A percentile compares a stretch with the other conserved stretches of the same genome.
Conservation (phyloP, 2,888 invertebrate species). For the Agrypnus murinus region DNA sequence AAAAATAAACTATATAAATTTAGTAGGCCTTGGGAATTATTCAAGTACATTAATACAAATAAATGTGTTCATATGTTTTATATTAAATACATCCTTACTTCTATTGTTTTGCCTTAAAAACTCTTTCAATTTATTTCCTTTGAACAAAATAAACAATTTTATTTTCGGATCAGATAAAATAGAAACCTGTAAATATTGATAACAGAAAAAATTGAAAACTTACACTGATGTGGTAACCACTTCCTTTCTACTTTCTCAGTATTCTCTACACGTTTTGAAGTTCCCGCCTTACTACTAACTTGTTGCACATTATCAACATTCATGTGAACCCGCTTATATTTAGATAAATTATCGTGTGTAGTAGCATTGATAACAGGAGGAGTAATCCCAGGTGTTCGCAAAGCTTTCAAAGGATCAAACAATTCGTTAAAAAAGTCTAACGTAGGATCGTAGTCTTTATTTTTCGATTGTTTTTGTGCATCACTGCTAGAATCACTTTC, state of each 20-base stretch:
- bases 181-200: no score
- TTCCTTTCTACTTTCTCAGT: conserved; percentile 59
- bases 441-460: conserved; percentile 68
- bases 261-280: conserved; percentile 56
- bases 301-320: conserved; percentile 57
- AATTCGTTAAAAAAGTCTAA: conserved; percentile 74
- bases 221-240: conserved; percentile 73
- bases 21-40: neutral
- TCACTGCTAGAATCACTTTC: conserved; percentile 45
- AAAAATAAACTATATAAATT: neutral
- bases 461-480: conserved; percentile 56
- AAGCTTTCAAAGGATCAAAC: conserved; percentile 82
- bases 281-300: conserved; percentile 68
- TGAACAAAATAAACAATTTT: no score
- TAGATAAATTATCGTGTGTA: conserved; percentile 80
- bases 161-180: no score
- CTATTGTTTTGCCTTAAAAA: no score
- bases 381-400: conserved; percentile 76
- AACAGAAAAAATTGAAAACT: conserved; percentile 55
- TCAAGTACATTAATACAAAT: no score
- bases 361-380: conserved; percentile 76
- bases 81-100: no score
- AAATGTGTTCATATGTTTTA: no score
- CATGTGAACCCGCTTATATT: conserved; percentile 72
- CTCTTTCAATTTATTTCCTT: no score